Evolutionary conservation across 2,797 vertebrate species (phyloP), one percentile per base, ranked within the genome.

Genomic region (Peromyscus melanophrys): DNA sequence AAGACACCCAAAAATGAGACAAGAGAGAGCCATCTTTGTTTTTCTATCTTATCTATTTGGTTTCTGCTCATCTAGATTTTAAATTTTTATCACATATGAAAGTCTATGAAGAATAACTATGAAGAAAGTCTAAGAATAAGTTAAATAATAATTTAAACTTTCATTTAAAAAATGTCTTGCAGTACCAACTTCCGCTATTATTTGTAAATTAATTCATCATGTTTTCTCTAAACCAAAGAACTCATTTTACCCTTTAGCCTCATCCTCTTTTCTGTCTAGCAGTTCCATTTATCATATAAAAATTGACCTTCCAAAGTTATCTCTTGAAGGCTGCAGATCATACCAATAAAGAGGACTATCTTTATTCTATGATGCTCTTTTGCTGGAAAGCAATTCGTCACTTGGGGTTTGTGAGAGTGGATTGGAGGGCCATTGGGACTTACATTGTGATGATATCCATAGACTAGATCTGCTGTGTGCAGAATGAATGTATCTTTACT

Each of bases 211-310:
- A 46, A 8, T 34, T 37, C 57, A 23, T 59, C 43, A 55, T 88
- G 12, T 71, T 94, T 86, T 90, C 10, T 67, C 55, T 91, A 90
- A 92, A 82, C 46, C 78, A 91, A n/a, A 78, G 65, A 94, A 80
- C 59, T 81, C 23, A 82, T 63, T 61, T 83, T 3, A 8, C 13
- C 37, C 88, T 84, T 96, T 69, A 91, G 80, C 1, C 0, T 37
- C 83, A 17, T n/a, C 37, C 13, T 92, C 11, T 52, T 88, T 55
- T 52, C 71, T 86, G 37, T 46, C 29, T 75, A 94, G 31, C 89
- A 90, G 92, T 80, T 37, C 37, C 16, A 43, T 78, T 95, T 37
- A 69, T 93, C 31, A 77, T 67, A 75, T 86, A 40, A 63, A 92
- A 95, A 57, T 8, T 78, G 59, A 67, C 49, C 69, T 73, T 94